A percentile compares a stretch with the other conserved stretches of the same genome.
These are phyloP conservation scores for Suillia variegata DNA, from an alignment of 2,888 invertebrate genomes.

Conservation along the genomic window DNA sequence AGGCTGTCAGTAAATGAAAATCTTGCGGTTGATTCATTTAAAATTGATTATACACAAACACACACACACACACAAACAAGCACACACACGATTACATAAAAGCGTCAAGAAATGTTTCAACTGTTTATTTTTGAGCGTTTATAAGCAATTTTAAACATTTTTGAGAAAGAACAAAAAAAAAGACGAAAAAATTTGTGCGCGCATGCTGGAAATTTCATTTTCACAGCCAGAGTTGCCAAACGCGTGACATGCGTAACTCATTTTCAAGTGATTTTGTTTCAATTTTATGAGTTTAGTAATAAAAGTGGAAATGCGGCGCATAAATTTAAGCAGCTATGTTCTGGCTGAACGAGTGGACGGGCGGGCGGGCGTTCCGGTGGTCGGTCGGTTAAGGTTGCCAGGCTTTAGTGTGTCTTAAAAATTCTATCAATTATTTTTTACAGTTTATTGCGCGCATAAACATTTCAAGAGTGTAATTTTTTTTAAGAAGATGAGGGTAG, in stretches of 20 bases:
- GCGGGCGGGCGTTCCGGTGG: no score
- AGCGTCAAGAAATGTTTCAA: not conserved
- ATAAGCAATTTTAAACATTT: not conserved
- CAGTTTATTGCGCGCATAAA: conserved; percentile 40
- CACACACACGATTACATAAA: not conserved
- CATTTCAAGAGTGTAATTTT: no score
- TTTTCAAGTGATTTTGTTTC: conserved; percentile 43
- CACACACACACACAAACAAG: not conserved
- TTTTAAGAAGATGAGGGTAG: no score
- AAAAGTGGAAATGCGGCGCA: conserved; percentile 44
- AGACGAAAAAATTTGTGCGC: no score
- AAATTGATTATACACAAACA: conserved; percentile 19
- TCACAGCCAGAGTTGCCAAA: not conserved
- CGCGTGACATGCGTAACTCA: conserved; percentile 18
- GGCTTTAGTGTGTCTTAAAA: conserved; percentile 36
- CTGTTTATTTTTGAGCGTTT: conserved; percentile 2
- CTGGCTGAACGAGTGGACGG: not conserved
- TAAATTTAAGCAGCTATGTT: conserved; percentile 35
- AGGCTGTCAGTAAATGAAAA: not conserved
- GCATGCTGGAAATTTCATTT: not conserved
- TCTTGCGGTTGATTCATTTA: conserved; percentile 19
- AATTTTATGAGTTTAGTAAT: conserved; percentile 47
- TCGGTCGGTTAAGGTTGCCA: no score
- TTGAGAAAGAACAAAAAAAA: no score
- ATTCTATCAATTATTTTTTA: conserved; percentile 50